Evolutionary conservation across 2,888 invertebrate species (phyloP).

Genomic region (Thalpophila matura): DNA sequence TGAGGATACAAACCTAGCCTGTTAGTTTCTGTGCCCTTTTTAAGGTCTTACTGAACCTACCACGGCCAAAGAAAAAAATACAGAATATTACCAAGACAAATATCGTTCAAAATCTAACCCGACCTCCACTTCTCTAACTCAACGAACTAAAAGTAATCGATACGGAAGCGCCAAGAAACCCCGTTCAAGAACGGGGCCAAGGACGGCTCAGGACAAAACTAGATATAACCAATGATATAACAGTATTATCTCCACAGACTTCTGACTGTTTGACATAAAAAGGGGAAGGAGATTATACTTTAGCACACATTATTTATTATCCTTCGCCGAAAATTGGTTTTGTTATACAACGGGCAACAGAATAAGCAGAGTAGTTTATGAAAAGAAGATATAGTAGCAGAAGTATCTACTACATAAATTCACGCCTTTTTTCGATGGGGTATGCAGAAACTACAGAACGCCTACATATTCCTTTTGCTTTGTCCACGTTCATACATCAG

Average conservation of each 20-base stretch:
- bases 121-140: constrained; percentile 9
- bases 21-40: too few species aligned
- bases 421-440: too few species aligned
- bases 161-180: constrained; percentile 25
- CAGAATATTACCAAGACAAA: background rate
- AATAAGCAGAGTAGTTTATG: background rate
- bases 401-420: too few species aligned
- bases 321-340: constrained; percentile 34
- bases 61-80: background rate
- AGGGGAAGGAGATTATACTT: constrained; percentile 18
- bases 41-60: too few species aligned
- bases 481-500: too few species aligned
- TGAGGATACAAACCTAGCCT: too few species aligned
- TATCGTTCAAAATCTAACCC: background rate
- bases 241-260: constrained; percentile 39
- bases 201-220: constrained; percentile 22
- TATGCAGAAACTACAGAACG: too few species aligned
- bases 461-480: too few species aligned
- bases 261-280: constrained; percentile 26
- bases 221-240: constrained; percentile 23
- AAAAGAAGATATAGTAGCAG: too few species aligned
- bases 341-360: constrained; percentile 3
- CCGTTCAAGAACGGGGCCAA: constrained; percentile 38
- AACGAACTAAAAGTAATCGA: constrained; percentile 41
- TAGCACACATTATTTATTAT: constrained; percentile 45